Conservation (phyloP, 2,113 vertebrate genomes). For the Rhinopomastus cyanomelas region DNA sequence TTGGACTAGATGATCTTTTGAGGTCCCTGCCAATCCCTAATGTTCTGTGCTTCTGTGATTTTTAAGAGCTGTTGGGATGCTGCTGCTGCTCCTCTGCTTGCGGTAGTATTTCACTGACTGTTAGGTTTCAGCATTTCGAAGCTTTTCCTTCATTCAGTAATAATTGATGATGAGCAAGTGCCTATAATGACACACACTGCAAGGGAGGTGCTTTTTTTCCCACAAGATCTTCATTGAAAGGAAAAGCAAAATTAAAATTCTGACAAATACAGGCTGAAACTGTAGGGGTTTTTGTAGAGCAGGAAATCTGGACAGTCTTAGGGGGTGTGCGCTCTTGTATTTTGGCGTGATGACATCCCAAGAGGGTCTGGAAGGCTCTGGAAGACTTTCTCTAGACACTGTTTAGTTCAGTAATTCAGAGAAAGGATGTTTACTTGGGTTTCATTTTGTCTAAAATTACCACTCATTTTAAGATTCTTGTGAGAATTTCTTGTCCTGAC, state of each 20-base stretch:
- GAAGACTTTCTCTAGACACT: background rate
- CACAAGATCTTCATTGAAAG: background rate
- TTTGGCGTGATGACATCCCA: background rate
- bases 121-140: background rate
- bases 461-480: background rate
- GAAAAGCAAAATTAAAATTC: background rate
- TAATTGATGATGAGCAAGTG: constrained; percentile 14
- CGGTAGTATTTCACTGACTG: background rate
- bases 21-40: too few species aligned
- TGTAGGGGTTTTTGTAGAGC: background rate
- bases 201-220: background rate
- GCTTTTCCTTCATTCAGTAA: constrained; percentile 1
- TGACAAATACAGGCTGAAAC: background rate
- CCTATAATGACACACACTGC: constrained; percentile 10
- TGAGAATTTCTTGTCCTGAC: background rate
- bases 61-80: background rate
- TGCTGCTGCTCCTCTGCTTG: background rate
- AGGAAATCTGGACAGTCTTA: background rate
- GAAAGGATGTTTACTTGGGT: background rate
- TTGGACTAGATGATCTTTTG: too few species aligned
- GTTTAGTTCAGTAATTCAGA: background rate
- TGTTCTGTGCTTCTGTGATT: too few species aligned
- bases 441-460: background rate
- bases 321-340: background rate
- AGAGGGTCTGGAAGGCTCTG: background rate